Base-by-base conservation (phyloP, 2,113 vertebrate genomes). In the Dicrurus megarhynchus region DNA sequence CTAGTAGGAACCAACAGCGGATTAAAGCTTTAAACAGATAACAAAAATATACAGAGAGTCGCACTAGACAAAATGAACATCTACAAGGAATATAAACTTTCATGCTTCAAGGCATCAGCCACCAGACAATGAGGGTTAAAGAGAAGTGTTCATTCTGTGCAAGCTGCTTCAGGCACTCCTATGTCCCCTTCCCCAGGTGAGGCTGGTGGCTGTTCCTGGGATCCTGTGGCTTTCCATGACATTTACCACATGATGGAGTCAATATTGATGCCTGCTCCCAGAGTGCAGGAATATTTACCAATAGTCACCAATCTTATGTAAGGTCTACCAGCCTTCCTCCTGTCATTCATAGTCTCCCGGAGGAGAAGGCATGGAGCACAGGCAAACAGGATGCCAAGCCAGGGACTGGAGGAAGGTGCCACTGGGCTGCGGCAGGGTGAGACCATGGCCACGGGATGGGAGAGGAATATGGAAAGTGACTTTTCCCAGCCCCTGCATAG, bases 281-380 rank as follows among this genome's bases (percentile, higher is more conserved):
- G 4, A 16, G 0, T 7, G 28, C 49, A 77, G 44, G 9, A 87
- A 32, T 6, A 42, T 52, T 42, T 65, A 60, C 16, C 59, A n/a
- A 10, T 2, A n/a, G 55, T 7, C 49, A 49, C 28, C 15, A 13
- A 9, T 13, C n/a, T 27, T 10, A 39, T 1, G 3, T 7, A 0
- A 0, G 8, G 11, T 37, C 17, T 16, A 32, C 15, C 6, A 0
- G 0, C 23, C 71, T 50, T 44, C 4, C 23, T n/a, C 7, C 13
- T 16, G 24, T 22, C 35, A 16, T 19, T 16, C 13, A 46, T 0
- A 7, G 6, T 56, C 20, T 81, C 42, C 76, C 3, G 6, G 24
- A 39, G 21, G 18, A 47, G 26, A 15, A 57, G 6, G 12, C 22
- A 65, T 0, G 0, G n/a, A 32, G 49, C 33, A 20, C 5, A 4